Percentiles rank a stretch among this genome's conserved stretches.
Conservation (phyloP, 2,797 vertebrate genomes). For the Cynopterus sphinx region DNA sequence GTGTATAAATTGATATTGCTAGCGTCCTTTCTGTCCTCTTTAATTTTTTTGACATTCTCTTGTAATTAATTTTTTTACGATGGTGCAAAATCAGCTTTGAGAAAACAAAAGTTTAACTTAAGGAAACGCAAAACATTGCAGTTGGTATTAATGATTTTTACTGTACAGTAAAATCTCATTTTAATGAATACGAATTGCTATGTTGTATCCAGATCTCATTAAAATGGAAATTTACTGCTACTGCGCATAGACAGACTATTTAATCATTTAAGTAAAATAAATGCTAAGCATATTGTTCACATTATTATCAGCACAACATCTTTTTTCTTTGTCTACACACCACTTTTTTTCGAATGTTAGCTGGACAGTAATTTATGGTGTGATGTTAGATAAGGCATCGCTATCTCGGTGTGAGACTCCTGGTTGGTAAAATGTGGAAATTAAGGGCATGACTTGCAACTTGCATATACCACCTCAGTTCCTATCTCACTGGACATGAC, state of each 20-base stretch:
- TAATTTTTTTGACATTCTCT: neutral
- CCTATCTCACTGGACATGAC: neutral
- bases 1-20: neutral
- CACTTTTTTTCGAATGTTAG: neutral
- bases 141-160: neutral
- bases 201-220: conserved; percentile 24
- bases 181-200: neutral
- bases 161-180: neutral
- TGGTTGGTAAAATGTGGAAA: neutral
- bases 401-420: neutral
- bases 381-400: neutral
- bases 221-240: conserved; percentile 42
- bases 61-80: conserved; percentile 16
- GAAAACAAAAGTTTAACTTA: neutral
- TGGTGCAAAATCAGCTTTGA: conserved; percentile 10
- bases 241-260: neutral
- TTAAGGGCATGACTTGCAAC: neutral
- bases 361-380: neutral
- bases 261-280: conserved; percentile 5
- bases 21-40: neutral
- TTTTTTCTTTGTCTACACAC: neutral
- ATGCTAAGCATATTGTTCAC: neutral
- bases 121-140: neutral
- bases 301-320: neutral
- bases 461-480: neutral